Conservation (phyloP, 2,113 vertebrate genomes). For the Menidia beryllina region DNA sequence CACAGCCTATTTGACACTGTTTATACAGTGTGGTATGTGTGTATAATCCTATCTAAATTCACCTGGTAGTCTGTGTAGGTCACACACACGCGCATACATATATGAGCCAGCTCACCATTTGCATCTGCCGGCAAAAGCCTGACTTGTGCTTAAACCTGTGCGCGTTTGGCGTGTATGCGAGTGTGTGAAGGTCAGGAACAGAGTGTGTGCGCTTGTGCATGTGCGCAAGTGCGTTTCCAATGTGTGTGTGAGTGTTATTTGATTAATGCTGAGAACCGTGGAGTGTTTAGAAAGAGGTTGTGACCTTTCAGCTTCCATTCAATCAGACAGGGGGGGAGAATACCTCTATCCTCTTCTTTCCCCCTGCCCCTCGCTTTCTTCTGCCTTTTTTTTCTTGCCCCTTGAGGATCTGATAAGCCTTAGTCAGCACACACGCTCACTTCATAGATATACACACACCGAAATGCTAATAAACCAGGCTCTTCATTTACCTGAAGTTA, state of each 20-base stretch:
- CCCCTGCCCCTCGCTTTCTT: slow-evolving; percentile 41
- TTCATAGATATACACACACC: slow-evolving; percentile 48
- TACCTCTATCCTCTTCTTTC: slow-evolving; percentile 50
- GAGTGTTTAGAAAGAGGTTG: slow-evolving; percentile 80
- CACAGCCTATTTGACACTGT: slow-evolving; percentile 54
- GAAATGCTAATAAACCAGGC: slow-evolving; percentile 64
- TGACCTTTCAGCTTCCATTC: slow-evolving; percentile 80
- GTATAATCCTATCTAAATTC: slow-evolving; percentile 62
- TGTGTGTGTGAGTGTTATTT: slow-evolving; percentile 68
- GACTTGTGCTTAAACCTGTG: slow-evolving; percentile 53
- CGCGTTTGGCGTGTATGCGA: slow-evolving; percentile 45
- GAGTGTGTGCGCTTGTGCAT: slow-evolving; percentile 37
- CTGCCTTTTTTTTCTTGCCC: slow-evolving; percentile 39
- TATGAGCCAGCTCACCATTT: slow-evolving; percentile 41
- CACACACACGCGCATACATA: not conserved
- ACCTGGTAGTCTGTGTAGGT: slow-evolving; percentile 46
- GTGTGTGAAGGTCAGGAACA: slow-evolving; percentile 71
- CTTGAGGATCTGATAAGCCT: slow-evolving; percentile 76
- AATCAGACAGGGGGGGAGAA: slow-evolving; percentile 70
- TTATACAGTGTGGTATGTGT: slow-evolving; percentile 53
- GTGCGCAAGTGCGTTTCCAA: slow-evolving; percentile 29
- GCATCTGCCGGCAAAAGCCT: slow-evolving; percentile 57
- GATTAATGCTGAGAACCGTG: slow-evolving; percentile 81
- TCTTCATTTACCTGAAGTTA: slow-evolving; percentile 66
- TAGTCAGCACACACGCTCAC: slow-evolving; percentile 62